Conservation (phyloP, 2,888 invertebrate genomes). For the Drosophila meridiana region DNA sequence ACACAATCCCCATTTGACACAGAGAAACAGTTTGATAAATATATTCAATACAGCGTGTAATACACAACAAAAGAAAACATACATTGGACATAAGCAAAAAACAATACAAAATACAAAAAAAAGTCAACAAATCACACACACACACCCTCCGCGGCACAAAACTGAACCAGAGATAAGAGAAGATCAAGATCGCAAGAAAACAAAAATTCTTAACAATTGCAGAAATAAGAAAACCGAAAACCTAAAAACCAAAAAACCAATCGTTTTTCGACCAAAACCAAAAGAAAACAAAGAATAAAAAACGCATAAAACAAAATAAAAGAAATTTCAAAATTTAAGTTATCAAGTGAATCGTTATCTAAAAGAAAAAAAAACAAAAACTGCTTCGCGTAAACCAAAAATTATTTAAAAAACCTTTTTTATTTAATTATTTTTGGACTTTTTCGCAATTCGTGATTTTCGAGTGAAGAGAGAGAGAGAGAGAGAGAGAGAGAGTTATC, state of each 20-base stretch:
- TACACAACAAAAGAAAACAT: constrained; percentile 28
- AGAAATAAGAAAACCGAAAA: constrained; percentile 3
- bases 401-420: neutral
- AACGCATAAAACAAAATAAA: neutral
- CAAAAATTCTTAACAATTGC: neutral
- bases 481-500: neutral
- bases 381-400: neutral
- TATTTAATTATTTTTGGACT: neutral
- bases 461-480: neutral
- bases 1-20: constrained; percentile 57
- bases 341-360: neutral
- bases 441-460: neutral
- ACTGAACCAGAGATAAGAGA: neutral
- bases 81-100: constrained; percentile 21
- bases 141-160: neutral
- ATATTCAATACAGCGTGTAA: constrained; percentile 47
- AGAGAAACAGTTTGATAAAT: constrained; percentile 53
- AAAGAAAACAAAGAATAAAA: neutral
- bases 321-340: constrained; percentile 3
- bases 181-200: neutral
- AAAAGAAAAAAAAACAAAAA: neutral
- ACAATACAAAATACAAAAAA: constrained; percentile 19
- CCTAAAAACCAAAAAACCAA: neutral
- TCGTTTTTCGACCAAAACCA: neutral
- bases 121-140: constrained; percentile 3